These are phyloP conservation scores for Sitta carolinensis DNA, from an alignment of 2,797 vertebrate species.

Conservation along the genomic window DNA sequence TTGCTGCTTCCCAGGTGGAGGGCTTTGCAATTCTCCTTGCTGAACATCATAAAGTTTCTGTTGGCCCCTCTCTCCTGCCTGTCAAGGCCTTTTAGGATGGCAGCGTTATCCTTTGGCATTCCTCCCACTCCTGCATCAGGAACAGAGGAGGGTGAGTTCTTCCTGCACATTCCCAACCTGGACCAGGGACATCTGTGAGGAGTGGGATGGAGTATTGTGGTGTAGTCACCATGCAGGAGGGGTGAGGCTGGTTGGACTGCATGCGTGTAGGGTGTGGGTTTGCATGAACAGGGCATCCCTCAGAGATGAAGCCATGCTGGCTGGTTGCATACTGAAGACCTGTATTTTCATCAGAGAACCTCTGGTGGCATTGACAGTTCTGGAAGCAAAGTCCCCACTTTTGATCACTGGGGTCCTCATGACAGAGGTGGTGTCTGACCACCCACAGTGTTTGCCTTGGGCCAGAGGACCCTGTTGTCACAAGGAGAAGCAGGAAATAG, in stretches of 20 bases:
- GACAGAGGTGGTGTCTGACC: not conserved
- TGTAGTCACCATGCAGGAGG: too few species aligned
- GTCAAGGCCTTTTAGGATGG: not conserved
- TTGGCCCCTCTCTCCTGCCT: not conserved
- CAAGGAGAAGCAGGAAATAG: not conserved
- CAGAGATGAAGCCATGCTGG: not conserved
- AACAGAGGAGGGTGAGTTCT: not conserved
- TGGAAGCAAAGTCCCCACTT: fast-evolving
- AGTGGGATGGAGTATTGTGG: fast-evolving
- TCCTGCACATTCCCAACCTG: not conserved
- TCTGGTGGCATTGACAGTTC: not conserved
- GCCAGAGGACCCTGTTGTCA: not conserved
- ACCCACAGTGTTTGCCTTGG: not conserved
- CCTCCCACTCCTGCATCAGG: not conserved
- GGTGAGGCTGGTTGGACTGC: not conserved
- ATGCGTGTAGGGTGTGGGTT: fast-evolving
- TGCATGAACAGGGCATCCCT: fast-evolving
- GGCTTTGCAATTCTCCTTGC: not conserved
- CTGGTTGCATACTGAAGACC: not conserved
- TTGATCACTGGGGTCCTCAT: not conserved
- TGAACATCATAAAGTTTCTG: not conserved
- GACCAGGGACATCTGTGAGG: not conserved
- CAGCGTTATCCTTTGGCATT: fast-evolving
- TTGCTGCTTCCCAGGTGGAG: not conserved
- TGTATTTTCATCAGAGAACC: not conserved